phyloP scores from a whole-genome alignment of 2,113 vertebrate species.

The Scartelaos histophorus region DNA sequence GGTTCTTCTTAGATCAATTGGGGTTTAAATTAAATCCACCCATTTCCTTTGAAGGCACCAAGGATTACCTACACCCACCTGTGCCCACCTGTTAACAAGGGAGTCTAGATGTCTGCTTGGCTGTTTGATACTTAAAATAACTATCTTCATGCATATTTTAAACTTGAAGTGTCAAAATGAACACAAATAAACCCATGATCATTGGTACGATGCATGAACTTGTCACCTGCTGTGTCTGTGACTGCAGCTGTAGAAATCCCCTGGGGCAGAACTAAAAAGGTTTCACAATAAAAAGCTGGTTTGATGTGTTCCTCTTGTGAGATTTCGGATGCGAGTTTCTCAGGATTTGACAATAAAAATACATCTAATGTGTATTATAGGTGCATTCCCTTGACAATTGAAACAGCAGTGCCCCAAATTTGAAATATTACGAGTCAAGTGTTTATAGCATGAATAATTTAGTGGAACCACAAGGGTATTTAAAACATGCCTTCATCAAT shows the following conservation, averaged over 20 bases:
- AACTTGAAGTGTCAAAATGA: background rate
- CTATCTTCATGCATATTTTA: background rate
- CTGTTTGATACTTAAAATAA: conserved; percentile 8
- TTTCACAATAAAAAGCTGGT: conserved; percentile 9
- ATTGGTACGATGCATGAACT: conserved; percentile 14
- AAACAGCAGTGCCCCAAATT: background rate
- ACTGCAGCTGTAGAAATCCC: conserved; percentile 7
- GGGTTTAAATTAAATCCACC: conserved; percentile 57
- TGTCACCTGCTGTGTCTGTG: conserved; percentile 24
- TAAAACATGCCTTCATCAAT: background rate
- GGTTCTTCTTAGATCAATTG: conserved; percentile 45
- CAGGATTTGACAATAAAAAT: background rate
- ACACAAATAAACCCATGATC: conserved; percentile 16
- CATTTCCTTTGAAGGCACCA: conserved; percentile 32
- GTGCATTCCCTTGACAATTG: background rate
- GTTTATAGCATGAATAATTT: background rate
- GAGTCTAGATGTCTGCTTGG: conserved; percentile 23
- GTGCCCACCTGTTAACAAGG: conserved; percentile 40
- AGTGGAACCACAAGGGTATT: background rate
- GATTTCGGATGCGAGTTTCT: background rate
- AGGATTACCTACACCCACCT: conserved; percentile 52
- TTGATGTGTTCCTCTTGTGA: conserved; percentile 17
- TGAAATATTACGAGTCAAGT: background rate
- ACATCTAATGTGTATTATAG: background rate
- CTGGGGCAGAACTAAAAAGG: conserved; percentile 22